phyloP scores from a whole-genome alignment of 2,113 vertebrate genomes.

The western clawed frog (Xenopus tropicalis) region UCB_Xtro_10.0 CM004444.2:106422501-106423000 shows the following conservation, averaged over 20 bases:
- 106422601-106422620: constrained; percentile 63
- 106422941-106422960: too few species aligned
- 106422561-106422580: background rate
- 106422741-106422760: constrained; percentile 47
- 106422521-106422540: constrained; percentile 14
- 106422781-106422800: constrained; percentile 17
- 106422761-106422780: constrained; percentile 51
- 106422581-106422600: constrained; percentile 8
- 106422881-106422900: background rate
- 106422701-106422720: constrained; percentile 47
- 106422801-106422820: background rate
- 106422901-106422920: background rate
- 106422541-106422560: background rate
- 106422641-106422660: constrained; percentile 70
- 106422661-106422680: constrained; percentile 67
- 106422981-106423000: too few species aligned
- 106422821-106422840: too few species aligned
- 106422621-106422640: constrained; percentile 73
- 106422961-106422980: too few species aligned
- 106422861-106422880: too few species aligned
- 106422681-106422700: constrained; percentile 63
- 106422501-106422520: background rate
- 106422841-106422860: too few species aligned
- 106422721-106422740: constrained; percentile 32
- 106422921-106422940: background rate